phyloP scores from a whole-genome alignment of 2,888 invertebrate genomes.

The Eilema depressum region DNA sequence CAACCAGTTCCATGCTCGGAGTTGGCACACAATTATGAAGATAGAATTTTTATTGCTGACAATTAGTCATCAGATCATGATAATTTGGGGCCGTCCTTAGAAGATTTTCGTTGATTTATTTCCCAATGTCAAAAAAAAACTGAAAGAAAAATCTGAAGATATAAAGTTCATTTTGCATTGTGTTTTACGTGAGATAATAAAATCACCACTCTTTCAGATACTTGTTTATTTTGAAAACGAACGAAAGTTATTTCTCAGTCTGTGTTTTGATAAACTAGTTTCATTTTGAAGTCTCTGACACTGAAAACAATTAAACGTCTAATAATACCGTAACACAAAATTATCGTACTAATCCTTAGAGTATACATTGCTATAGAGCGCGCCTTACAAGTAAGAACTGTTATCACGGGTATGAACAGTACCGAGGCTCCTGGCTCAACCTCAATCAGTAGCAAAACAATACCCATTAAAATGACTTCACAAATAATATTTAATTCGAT shows the following conservation, averaged over 20 bases:
- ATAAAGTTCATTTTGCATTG: neutral
- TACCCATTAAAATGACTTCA: too few species aligned
- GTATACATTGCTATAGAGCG: too few species aligned
- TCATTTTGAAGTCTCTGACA: neutral
- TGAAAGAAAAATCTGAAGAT: neutral
- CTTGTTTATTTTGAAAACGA: neutral
- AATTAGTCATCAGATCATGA: constrained; percentile 16
- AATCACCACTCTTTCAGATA: neutral
- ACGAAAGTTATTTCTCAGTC: neutral
- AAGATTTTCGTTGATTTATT: constrained; percentile 5
- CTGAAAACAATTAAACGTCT: neutral
- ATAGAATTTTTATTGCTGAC: constrained; percentile 2
- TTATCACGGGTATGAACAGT: too few species aligned
- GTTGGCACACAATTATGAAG: neutral
- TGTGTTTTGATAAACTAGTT: neutral
- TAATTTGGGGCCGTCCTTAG: neutral
- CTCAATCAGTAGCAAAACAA: too few species aligned
- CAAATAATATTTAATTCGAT: too few species aligned
- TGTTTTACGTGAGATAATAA: neutral
- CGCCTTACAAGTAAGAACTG: too few species aligned
- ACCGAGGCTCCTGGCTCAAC: too few species aligned
- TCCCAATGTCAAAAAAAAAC: constrained; percentile 7
- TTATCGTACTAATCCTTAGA: neutral
- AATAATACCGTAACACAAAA: neutral
- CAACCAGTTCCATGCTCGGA: neutral